These are phyloP conservation scores for Oncorhynchus mykiss DNA, from an alignment of 2,113 vertebrate genomes.

Conservation along the genomic window DNA sequence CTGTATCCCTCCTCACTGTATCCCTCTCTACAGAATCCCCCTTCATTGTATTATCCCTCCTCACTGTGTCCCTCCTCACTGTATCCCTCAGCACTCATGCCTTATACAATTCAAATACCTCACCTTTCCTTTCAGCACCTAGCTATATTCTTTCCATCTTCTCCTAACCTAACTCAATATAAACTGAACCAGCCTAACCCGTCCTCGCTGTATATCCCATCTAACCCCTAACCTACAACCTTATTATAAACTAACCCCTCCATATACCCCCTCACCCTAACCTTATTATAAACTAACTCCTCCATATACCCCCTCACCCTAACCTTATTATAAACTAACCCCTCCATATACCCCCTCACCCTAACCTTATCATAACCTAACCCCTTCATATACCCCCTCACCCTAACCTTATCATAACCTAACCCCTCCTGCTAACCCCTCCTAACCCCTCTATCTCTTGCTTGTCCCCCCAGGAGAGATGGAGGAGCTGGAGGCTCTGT, in stretches of 20 bases:
- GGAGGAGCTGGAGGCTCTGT: constrained; percentile 96
- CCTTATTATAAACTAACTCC: neutral
- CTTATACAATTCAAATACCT: no score
- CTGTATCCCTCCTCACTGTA: no score
- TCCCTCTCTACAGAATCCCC: no score
- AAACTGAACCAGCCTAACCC: no score
- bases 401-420: neutral
- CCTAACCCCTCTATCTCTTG: neutral
- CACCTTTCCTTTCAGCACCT: no score
- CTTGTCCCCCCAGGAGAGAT: constrained; percentile 84
- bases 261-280: neutral
- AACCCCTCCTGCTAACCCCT: neutral
- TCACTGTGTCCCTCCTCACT: no score
- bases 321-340: neutral
- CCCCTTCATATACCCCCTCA: neutral
- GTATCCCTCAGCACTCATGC: no score
- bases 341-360: neutral
- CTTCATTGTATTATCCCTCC: no score
- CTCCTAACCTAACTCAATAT: no score
- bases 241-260: neutral
- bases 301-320: neutral
- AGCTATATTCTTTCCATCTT: no score
- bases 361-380: neutral
- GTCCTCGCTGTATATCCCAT: neutral
- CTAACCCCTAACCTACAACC: neutral